phyloP scores from a whole-genome alignment of 2,797 vertebrate species.

The Pangasius sanitwongsei region DNA sequence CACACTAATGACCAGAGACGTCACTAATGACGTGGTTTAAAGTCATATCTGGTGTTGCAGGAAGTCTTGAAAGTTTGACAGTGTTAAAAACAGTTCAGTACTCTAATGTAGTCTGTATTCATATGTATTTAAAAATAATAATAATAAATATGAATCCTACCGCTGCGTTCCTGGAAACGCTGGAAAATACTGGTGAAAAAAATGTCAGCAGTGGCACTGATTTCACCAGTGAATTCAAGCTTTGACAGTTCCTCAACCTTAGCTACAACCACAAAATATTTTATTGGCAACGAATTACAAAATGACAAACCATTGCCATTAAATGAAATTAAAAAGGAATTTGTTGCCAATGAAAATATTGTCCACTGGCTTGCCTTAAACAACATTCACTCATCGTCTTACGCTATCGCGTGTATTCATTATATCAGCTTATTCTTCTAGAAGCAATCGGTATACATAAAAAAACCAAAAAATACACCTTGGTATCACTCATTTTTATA shows the following conservation, averaged over 20 bases:
- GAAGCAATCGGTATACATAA: neutral
- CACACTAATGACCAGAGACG: neutral
- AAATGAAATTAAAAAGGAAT: neutral
- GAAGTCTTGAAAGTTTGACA: neutral
- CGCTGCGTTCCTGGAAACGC: neutral
- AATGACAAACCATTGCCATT: neutral
- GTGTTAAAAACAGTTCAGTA: neutral
- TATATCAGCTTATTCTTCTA: neutral
- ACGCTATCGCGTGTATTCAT: neutral
- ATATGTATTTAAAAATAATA: neutral
- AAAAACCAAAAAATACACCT: neutral
- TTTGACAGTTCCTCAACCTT: neutral
- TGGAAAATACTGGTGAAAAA: neutral
- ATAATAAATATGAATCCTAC: neutral
- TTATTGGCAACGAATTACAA: neutral
- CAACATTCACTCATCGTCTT: neutral
- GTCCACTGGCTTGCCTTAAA: neutral
- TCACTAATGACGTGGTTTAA: neutral
- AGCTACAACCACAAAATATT: neutral
- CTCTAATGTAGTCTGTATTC: neutral
- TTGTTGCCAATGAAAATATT: neutral
- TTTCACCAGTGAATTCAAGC: no score
- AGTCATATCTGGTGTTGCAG: neutral
- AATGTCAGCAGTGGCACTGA: neutral
- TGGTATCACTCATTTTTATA: neutral